Conservation (phyloP, 1,140 invertebrate species). For the Galleria mellonella region DNA sequence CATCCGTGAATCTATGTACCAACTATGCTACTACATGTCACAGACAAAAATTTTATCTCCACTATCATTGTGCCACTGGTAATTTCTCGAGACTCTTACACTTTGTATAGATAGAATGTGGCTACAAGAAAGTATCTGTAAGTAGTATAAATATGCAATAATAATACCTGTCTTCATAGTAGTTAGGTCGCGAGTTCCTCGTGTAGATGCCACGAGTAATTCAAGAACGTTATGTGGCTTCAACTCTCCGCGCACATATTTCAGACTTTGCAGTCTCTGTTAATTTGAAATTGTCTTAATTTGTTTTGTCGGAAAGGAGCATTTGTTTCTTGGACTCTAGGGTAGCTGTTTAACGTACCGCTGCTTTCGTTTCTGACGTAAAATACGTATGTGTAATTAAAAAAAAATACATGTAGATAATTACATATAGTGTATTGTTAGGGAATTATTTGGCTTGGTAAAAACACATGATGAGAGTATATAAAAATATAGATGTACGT, state of each 20-base stretch:
- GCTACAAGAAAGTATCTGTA: slow-evolving; percentile 6
- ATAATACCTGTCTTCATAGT: slow-evolving; percentile 20
- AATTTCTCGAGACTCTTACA: slow-evolving; percentile 1
- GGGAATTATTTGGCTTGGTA: too few relatives aligned
- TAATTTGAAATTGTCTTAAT: slow-evolving; percentile 65
- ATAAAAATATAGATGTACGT: too few relatives aligned
- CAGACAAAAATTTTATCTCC: slow-evolving; percentile 16
- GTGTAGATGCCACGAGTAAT: slow-evolving; percentile 10
- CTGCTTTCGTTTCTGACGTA: slow-evolving; percentile 2
- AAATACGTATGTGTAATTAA: neutral
- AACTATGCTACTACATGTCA: slow-evolving; percentile 29
- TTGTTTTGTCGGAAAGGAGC: slow-evolving; percentile 41
- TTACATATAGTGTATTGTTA: too few relatives aligned
- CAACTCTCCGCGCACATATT: slow-evolving; percentile 42
- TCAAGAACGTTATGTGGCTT: slow-evolving; percentile 35
- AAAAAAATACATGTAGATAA: too few relatives aligned
- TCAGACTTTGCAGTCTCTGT: slow-evolving; percentile 48
- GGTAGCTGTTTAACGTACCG: slow-evolving; percentile 15
- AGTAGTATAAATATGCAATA: slow-evolving; percentile 17
- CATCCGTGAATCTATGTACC: slow-evolving; percentile 44
- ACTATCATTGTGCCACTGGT: slow-evolving; percentile 3
- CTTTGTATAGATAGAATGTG: slow-evolving; percentile 11
- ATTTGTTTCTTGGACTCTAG: slow-evolving; percentile 40
- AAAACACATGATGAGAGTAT: too few relatives aligned
- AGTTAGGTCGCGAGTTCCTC: slow-evolving; percentile 25